phyloP scores from a whole-genome alignment of 2,888 invertebrate species.

The Aphrophora alni region DNA sequence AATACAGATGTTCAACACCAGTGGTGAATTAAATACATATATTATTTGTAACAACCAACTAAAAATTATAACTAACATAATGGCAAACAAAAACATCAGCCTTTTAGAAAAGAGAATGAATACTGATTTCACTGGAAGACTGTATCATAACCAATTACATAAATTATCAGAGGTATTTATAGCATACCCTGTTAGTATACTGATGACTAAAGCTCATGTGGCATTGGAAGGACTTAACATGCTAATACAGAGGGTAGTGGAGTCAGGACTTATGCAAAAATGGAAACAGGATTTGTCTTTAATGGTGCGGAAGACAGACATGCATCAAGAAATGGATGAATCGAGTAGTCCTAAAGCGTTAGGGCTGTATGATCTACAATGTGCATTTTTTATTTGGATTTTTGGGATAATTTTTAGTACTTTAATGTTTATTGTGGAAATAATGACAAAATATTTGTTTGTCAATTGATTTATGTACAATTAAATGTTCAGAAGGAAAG shows the following conservation, averaged over 20 bases:
- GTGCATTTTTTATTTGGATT: not conserved
- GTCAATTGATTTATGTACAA: no score
- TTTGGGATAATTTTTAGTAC: not conserved
- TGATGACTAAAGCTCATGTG: not conserved
- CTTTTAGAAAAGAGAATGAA: not conserved
- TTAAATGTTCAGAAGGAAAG: no score
- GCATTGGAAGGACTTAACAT: not conserved
- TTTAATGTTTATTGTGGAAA: not conserved
- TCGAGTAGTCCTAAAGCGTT: not conserved
- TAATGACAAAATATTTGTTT: no score
- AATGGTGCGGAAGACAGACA: not conserved
- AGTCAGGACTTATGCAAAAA: not conserved
- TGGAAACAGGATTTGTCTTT: not conserved
- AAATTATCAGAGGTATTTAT: not conserved
- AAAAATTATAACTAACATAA: not conserved
- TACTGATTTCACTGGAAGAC: not conserved
- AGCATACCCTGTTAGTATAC: not conserved
- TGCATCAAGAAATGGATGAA: not conserved
- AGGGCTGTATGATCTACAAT: not conserved
- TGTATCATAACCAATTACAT: not conserved
- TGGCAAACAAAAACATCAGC: not conserved
- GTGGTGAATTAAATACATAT: not conserved
- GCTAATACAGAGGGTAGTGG: not conserved
- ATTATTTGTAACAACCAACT: not conserved
- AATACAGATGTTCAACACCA: not conserved